A percentile compares a stretch with the other conserved stretches of the same genome.
These are phyloP conservation scores for Eciton burchellii DNA, from an alignment of 1,140 invertebrate genomes.

Conservation along the genomic window DNA sequence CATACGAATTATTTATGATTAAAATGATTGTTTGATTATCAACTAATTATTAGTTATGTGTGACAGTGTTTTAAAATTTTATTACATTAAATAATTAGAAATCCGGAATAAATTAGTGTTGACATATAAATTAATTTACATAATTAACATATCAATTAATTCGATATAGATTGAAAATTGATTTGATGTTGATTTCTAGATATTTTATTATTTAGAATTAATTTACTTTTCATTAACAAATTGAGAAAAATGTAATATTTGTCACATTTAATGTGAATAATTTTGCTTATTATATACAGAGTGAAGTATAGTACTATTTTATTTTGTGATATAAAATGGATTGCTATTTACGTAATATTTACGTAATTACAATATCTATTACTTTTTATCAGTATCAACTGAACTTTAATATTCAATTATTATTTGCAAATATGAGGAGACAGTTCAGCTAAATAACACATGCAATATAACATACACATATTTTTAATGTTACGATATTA, in stretches of 20 bases:
- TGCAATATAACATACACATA: too few species aligned
- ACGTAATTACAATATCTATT: neutral
- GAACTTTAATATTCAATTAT: neutral
- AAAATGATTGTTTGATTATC: neutral
- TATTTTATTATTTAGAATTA: neutral
- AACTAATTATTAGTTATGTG: constrained; percentile 26
- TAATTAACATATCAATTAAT: too few species aligned
- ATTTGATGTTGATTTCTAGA: neutral
- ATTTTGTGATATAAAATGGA: constrained; percentile 18
- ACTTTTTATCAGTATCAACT: neutral
- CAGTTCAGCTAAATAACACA: neutral
- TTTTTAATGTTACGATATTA: constrained; percentile 2
- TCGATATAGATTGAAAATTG: neutral
- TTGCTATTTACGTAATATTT: neutral
- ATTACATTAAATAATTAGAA: neutral
- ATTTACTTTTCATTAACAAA: constrained; percentile 2
- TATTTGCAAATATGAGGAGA: neutral
- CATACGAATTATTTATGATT: neutral
- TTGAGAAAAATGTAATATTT: constrained; percentile 1
- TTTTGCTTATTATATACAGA: constrained; percentile 16
- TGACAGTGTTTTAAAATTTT: constrained; percentile 33
- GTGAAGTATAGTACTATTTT: constrained; percentile 3
- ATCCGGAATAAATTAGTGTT: neutral
- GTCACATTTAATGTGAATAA: neutral
- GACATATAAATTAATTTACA: too few species aligned